phyloP scores from a whole-genome alignment of 2,797 vertebrate species.

The Pseudotriccus pelzelni region DNA sequence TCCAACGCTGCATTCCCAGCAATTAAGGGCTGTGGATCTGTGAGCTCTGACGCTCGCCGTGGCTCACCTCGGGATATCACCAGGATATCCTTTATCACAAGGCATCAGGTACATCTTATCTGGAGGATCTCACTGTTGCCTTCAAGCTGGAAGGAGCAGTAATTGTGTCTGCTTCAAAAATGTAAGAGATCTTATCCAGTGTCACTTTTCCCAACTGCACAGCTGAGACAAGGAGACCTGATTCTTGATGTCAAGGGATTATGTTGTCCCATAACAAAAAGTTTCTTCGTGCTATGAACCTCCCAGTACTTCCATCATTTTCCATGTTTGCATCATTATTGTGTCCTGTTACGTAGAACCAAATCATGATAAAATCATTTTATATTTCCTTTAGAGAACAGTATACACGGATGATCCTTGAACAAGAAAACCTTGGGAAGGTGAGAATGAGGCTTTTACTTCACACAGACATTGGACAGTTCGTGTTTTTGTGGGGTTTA shows the following conservation, averaged over 20 bases:
- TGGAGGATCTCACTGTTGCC: neutral
- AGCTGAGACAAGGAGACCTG: neutral
- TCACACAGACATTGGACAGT: neutral
- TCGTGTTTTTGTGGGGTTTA: neutral
- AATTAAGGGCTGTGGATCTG: neutral
- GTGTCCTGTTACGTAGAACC: neutral
- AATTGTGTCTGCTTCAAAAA: neutral
- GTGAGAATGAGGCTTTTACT: slow-evolving; percentile 76
- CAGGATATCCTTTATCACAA: neutral
- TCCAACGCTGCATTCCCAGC: neutral
- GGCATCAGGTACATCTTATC: neutral
- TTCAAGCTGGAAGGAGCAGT: neutral
- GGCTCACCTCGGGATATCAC: neutral
- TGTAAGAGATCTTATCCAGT: neutral
- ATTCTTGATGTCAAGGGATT: neutral
- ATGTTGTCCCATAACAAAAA: neutral
- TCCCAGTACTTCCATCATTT: neutral
- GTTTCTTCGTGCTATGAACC: neutral
- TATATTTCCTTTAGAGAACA: slow-evolving; percentile 83
- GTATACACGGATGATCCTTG: slow-evolving; percentile 90
- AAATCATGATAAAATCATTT: neutral
- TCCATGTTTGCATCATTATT: neutral
- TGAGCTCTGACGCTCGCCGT: neutral
- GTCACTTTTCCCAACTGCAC: neutral
- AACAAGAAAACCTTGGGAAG: slow-evolving; percentile 97